phyloP scores from a whole-genome alignment of 2,888 invertebrate genomes.

The Rhimphoctona megacephalus region DNA sequence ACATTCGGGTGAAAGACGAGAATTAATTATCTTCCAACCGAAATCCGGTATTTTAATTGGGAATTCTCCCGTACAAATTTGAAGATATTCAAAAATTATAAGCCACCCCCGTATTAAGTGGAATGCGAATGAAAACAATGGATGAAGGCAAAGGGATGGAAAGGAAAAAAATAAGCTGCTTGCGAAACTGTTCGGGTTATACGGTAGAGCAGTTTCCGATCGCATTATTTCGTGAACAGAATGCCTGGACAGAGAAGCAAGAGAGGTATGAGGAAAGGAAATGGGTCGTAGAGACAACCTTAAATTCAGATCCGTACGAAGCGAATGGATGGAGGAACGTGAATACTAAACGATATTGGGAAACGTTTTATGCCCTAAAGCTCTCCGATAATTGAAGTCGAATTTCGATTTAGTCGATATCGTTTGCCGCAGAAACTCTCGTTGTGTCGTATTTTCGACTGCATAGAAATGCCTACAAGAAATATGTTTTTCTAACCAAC shows the following conservation, averaged over 20 bases:
- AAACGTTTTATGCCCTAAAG: conserved; percentile 67
- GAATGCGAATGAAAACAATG: conserved; percentile 31
- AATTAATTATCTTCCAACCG: neutral
- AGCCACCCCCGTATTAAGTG: neutral
- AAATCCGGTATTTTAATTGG: conserved; percentile 41
- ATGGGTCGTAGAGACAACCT: conserved; percentile 37
- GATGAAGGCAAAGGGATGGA: neutral
- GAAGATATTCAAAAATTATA: conserved; percentile 6
- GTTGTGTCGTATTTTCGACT: neutral
- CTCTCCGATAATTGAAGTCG: conserved; percentile 68
- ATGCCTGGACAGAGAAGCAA: conserved; percentile 11
- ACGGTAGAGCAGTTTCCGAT: conserved; percentile 44
- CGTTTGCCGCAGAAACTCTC: neutral
- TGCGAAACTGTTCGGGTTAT: conserved; percentile 40
- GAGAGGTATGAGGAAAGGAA: conserved; percentile 18
- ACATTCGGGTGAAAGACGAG: neutral
- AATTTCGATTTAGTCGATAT: conserved; percentile 58
- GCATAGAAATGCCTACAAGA: neutral
- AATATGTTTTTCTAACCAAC: neutral
- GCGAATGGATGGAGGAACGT: conserved; percentile 47
- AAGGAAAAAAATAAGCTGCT: conserved; percentile 30
- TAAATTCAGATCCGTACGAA: conserved; percentile 42
- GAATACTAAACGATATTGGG: conserved; percentile 69
- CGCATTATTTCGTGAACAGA: conserved; percentile 49
- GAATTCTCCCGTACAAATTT: conserved; percentile 29